Conservation (phyloP, 2,113 vertebrate genomes). For the Gorsachius goisagi region DNA sequence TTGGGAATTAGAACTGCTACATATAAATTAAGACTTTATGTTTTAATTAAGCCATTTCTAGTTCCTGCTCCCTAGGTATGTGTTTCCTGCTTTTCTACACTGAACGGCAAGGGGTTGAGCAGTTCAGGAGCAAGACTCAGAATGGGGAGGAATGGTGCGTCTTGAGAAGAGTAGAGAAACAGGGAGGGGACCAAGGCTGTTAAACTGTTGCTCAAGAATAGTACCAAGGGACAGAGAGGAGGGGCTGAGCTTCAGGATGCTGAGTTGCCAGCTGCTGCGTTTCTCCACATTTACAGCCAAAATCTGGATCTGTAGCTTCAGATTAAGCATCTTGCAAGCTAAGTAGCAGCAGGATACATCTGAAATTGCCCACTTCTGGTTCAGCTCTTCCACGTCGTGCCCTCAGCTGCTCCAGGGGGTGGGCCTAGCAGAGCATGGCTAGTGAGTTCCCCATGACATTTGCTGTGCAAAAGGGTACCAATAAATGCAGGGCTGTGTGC, state of each 20-base stretch:
- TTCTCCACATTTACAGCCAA: not conserved
- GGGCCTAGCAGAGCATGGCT: not conserved
- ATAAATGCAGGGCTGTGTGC: not conserved
- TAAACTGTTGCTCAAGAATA: not conserved
- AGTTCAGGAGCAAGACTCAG: not conserved
- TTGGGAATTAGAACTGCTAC: slow-evolving; percentile 17
- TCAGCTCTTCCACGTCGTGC: not conserved
- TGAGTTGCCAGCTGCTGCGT: not conserved
- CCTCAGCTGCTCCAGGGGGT: not conserved
- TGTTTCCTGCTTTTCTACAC: not conserved
- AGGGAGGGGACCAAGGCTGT: not conserved
- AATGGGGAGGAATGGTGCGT: not conserved
- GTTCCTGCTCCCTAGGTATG: slow-evolving; percentile 26
- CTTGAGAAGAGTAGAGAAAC: not conserved
- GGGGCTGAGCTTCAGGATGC: not conserved
- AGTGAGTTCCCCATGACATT: not conserved
- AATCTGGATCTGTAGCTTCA: not conserved
- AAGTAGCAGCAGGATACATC: not conserved
- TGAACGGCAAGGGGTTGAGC: not conserved
- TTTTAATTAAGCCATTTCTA: slow-evolving; percentile 51
- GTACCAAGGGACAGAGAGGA: not conserved
- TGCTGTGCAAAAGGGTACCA: not conserved
- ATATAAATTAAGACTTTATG: slow-evolving; percentile 36
- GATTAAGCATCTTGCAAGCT: not conserved
- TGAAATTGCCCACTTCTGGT: not conserved